Conservation (phyloP, 2,797 vertebrate genomes). For the Triplophysa bombifrons region DNA sequence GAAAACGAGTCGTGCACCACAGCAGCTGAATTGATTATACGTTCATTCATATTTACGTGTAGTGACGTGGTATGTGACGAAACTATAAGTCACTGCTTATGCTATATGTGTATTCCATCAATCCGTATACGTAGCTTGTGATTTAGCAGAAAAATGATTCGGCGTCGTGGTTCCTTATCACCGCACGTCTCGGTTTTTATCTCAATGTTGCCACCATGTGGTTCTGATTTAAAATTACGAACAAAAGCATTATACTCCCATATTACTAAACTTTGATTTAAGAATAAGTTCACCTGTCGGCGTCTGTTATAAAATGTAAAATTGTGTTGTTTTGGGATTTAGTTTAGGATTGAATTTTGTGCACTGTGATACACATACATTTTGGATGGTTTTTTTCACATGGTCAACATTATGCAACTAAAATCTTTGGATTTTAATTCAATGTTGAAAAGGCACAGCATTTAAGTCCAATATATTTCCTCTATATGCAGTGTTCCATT, state of each 20-base stretch:
- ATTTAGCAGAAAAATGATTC: conserved; percentile 55
- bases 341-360: background rate
- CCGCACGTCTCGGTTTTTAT: conserved; percentile 20
- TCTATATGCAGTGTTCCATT: background rate
- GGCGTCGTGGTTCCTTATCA: conserved; percentile 40
- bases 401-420: no score
- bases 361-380: no score
- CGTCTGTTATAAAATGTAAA: background rate
- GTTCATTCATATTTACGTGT: conserved; percentile 47
- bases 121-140: conserved; percentile 43
- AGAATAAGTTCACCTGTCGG: background rate
- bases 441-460: no score
- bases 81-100: conserved; percentile 55
- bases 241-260: background rate
- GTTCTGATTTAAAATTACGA: conserved; percentile 40
- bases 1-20: conserved; percentile 14
- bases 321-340: background rate
- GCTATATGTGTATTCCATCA: conserved; percentile 51
- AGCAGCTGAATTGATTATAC: background rate
- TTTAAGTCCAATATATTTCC: background rate
- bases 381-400: no score
- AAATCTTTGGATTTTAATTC: no score
- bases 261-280: background rate
- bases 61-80: conserved; percentile 77
- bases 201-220: conserved; percentile 74